These are phyloP conservation scores for Diarsia mendica DNA, from an alignment of 2,888 invertebrate species.

Conservation along the genomic window DNA sequence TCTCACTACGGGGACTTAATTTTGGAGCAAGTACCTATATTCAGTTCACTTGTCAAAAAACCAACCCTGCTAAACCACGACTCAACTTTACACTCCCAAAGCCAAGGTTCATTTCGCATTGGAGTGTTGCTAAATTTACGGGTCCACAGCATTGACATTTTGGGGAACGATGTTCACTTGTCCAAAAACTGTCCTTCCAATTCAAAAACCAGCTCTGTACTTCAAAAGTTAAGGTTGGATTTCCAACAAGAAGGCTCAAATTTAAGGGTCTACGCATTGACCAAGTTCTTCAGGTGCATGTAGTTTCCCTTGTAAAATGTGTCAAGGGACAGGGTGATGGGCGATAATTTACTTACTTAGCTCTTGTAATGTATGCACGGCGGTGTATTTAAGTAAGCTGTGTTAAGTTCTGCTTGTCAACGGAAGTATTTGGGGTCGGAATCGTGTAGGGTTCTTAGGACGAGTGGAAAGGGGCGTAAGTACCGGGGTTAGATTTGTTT, in stretches of 20 bases:
- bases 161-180: slow-evolving; percentile 30
- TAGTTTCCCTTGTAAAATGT: slow-evolving; percentile 48
- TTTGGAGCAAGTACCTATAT: slow-evolving; percentile 40
- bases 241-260: neutral
- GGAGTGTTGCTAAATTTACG: neutral
- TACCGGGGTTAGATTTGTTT: neutral
- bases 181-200: slow-evolving; percentile 32
- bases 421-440: slow-evolving; percentile 12
- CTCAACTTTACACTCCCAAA: neutral
- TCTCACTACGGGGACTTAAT: slow-evolving; percentile 62
- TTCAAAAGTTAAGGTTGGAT: slow-evolving; percentile 14
- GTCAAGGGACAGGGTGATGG: slow-evolving; percentile 53
- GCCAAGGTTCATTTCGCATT: slow-evolving; percentile 30
- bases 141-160: slow-evolving; percentile 37
- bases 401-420: slow-evolving; percentile 46
- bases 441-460: slow-evolving; percentile 5
- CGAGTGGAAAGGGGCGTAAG: neutral
- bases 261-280: slow-evolving; percentile 20
- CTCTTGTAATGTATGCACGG: slow-evolving; percentile 52
- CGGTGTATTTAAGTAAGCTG: slow-evolving; percentile 30
- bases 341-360: slow-evolving; percentile 52
- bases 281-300: slow-evolving; percentile 49
- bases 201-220: slow-evolving; percentile 16
- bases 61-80: neutral
- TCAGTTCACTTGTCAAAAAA: slow-evolving; percentile 50